Conservation (phyloP, 2,888 invertebrate genomes). For the Acleris laterana region DNA sequence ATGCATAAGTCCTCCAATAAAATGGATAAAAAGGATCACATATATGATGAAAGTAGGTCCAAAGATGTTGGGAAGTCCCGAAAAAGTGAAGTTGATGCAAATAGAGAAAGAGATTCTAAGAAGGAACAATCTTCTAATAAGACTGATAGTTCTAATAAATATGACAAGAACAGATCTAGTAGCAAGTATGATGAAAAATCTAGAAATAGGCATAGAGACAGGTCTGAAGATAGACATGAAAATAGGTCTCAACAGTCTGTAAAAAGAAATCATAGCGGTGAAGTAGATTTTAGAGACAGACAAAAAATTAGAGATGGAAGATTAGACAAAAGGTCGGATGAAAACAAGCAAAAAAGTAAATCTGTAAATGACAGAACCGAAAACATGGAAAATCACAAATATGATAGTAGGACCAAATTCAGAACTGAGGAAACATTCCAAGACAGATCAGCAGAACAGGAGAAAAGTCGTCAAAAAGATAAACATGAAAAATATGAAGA, state of each 20-base stretch:
- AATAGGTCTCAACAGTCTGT: conserved; percentile 8
- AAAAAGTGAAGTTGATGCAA: conserved; percentile 45
- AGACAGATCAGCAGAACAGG: conserved; percentile 34
- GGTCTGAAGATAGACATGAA: conserved; percentile 1
- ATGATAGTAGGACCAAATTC: background rate
- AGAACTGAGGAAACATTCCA: background rate
- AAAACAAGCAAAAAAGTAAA: conserved; percentile 38
- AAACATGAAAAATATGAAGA: conserved; percentile 26
- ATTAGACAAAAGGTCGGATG: conserved; percentile 57
- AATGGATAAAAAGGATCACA: conserved; percentile 34
- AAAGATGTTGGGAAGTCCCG: conserved; percentile 52
- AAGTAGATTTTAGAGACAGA: conserved; percentile 36
- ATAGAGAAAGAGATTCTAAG: conserved; percentile 39
- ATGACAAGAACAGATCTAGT: conserved; percentile 42
- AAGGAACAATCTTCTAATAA: conserved; percentile 23
- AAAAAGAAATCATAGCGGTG: conserved; percentile 1
- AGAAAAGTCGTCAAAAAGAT: conserved; percentile 30
- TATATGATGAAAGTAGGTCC: conserved; percentile 36
- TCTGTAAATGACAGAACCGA: conserved; percentile 40
- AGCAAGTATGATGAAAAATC: conserved; percentile 28
- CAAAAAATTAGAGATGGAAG: conserved; percentile 56
- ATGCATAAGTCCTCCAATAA: conserved; percentile 37
- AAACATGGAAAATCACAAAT: background rate
- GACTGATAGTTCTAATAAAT: conserved; percentile 39
- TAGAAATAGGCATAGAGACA: conserved; percentile 27